These are phyloP conservation scores for Poecilobothrus nobilitatus DNA, from an alignment of 2,888 invertebrate species.

Conservation along the genomic window DNA sequence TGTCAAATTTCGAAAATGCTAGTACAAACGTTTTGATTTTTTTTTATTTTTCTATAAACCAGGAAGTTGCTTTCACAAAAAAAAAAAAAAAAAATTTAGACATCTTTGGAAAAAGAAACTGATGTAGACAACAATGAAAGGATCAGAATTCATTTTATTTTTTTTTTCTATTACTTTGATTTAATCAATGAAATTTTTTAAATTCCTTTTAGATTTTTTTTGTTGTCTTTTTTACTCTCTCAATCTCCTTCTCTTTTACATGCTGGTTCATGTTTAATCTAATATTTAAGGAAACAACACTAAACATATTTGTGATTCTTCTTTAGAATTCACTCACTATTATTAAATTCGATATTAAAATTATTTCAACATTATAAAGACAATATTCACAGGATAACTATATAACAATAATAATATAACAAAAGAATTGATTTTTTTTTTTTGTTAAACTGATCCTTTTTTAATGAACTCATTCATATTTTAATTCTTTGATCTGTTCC, in stretches of 20 bases:
- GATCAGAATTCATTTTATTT: background rate
- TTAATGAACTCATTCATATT: conserved; percentile 26
- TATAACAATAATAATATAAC: background rate
- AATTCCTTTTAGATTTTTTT: no score
- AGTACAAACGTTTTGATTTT: no score
- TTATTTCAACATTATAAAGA: background rate
- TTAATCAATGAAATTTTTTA: background rate
- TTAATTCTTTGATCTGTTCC: conserved; percentile 24
- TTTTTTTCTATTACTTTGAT: background rate
- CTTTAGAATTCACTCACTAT: background rate
- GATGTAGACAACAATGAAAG: no score
- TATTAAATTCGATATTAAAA: background rate
- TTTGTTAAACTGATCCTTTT: conserved; percentile 22
- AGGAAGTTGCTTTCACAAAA: background rate
- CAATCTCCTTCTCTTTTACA: background rate
- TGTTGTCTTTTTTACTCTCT: background rate
- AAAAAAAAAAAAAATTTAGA: background rate
- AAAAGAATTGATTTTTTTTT: background rate
- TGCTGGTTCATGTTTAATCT: background rate
- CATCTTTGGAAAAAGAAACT: no score
- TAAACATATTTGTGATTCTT: background rate
- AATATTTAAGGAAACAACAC: no score
- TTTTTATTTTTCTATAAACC: background rate
- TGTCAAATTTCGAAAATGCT: background rate
- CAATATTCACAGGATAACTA: background rate